Percentiles rank a stretch among this genome's conserved stretches.
These are phyloP conservation scores for Dascillus cervinus DNA, from an alignment of 2,888 invertebrate genomes.

Conservation along the genomic window DNA sequence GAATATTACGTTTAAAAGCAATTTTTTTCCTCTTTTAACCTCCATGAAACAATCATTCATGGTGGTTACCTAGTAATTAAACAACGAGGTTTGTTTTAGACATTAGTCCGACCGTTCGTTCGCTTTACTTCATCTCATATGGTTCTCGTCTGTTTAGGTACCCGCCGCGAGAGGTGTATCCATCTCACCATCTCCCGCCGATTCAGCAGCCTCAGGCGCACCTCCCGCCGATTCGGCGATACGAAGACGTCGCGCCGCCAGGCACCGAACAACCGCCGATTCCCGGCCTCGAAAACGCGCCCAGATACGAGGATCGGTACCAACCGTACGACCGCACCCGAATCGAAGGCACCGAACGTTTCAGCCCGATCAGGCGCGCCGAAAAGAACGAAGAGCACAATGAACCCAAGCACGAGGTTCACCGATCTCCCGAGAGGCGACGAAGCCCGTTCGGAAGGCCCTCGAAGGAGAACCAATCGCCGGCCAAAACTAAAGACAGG, in stretches of 20 bases:
- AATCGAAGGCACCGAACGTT: slow-evolving; percentile 9
- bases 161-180: slow-evolving; percentile 23
- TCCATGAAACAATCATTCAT: no score
- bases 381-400: slow-evolving; percentile 31
- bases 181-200: slow-evolving; percentile 19
- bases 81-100: no score
- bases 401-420: slow-evolving; percentile 29
- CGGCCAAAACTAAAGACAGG: slow-evolving; percentile 17
- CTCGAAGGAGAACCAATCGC: slow-evolving; percentile 11
- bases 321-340: slow-evolving; percentile 12
- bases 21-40: no score
- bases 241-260: slow-evolving; percentile 53
- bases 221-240: slow-evolving; percentile 26
- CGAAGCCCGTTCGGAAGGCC: no score
- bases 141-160: slow-evolving; percentile 31
- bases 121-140: no score
- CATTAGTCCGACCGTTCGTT: no score
- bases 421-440: slow-evolving; percentile 17
- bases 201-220: slow-evolving; percentile 23
- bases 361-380: slow-evolving; percentile 18
- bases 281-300: slow-evolving; percentile 53
- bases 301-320: slow-evolving; percentile 38
- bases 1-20: no score
- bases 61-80: no score
- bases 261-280: slow-evolving; percentile 56